Percentiles rank a stretch among this genome's conserved stretches.
These are phyloP conservation scores for Girardinus metallicus DNA, from an alignment of 2,797 vertebrate species.

Conservation along the genomic window DNA sequence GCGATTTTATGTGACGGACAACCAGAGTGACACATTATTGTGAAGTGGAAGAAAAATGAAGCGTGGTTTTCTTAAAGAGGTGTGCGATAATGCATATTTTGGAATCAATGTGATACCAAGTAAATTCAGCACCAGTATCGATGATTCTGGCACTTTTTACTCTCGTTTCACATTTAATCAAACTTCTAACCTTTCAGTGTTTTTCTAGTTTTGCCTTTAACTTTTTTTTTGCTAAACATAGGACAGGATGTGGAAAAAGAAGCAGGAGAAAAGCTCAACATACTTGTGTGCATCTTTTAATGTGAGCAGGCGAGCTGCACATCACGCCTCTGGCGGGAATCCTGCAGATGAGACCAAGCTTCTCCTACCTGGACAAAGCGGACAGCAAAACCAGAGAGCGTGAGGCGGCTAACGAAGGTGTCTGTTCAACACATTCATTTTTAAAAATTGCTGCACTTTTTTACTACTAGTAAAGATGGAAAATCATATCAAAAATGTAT, in stretches of 20 bases:
- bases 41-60: neutral
- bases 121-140: no score
- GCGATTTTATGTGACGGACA: neutral
- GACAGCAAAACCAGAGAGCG: conserved; percentile 94
- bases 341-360: conserved; percentile 96
- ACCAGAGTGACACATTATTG: neutral
- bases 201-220: no score
- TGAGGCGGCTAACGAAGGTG: conserved; percentile 95
- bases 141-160: no score
- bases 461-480: neutral
- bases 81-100: neutral
- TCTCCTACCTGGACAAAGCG: conserved; percentile 95
- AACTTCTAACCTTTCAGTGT: no score
- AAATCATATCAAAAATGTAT: neutral
- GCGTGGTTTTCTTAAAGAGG: neutral
- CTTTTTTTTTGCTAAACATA: no score
- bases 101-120: no score
- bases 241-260: no score
- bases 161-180: no score
- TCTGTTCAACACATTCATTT: neutral
- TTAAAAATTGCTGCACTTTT: neutral
- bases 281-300: neutral
- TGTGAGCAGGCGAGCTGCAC: conserved; percentile 91
- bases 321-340: conserved; percentile 95
- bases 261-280: no score